phyloP scores from a whole-genome alignment of 1,140 invertebrate genomes.

The Ips nitidus region DNA sequence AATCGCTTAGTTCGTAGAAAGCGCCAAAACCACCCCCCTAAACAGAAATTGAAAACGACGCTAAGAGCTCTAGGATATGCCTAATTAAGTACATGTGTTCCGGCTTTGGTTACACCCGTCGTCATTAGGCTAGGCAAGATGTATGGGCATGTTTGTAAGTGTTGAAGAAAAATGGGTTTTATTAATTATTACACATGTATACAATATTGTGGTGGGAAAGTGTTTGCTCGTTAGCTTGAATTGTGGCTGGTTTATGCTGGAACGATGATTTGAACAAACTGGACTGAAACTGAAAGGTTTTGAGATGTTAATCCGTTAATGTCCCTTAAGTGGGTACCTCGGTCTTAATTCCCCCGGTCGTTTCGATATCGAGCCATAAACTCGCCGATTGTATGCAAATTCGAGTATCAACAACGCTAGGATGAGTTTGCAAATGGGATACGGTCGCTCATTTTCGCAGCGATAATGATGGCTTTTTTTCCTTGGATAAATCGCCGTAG shows the following conservation, averaged over 20 bases:
- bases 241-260: background rate
- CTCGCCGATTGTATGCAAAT: slow-evolving; percentile 15
- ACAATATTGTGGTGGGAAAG: slow-evolving; percentile 18
- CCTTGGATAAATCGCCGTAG: background rate
- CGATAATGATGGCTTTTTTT: slow-evolving; percentile 8
- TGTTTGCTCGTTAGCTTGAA: background rate
- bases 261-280: no score
- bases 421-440: slow-evolving; percentile 11
- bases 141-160: slow-evolving; percentile 31
- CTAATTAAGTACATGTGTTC: slow-evolving; percentile 33
- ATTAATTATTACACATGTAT: slow-evolving; percentile 33
- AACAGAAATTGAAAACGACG: slow-evolving; percentile 16
- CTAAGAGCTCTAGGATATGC: slow-evolving; percentile 30
- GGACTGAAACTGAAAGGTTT: background rate
- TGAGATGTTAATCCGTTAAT: slow-evolving; percentile 1
- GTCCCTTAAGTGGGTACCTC: slow-evolving; percentile 2
- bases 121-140: slow-evolving; percentile 21
- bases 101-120: slow-evolving; percentile 23
- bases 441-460: slow-evolving; percentile 8
- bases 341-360: background rate
- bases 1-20: slow-evolving; percentile 3
- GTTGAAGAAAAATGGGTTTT: slow-evolving; percentile 27
- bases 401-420: slow-evolving; percentile 5
- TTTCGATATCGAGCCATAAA: slow-evolving; percentile 15
- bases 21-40: slow-evolving; percentile 4